These are phyloP conservation scores for Oophaga sylvatica DNA, from an alignment of 2,797 vertebrate species.

Conservation along the genomic window DNA sequence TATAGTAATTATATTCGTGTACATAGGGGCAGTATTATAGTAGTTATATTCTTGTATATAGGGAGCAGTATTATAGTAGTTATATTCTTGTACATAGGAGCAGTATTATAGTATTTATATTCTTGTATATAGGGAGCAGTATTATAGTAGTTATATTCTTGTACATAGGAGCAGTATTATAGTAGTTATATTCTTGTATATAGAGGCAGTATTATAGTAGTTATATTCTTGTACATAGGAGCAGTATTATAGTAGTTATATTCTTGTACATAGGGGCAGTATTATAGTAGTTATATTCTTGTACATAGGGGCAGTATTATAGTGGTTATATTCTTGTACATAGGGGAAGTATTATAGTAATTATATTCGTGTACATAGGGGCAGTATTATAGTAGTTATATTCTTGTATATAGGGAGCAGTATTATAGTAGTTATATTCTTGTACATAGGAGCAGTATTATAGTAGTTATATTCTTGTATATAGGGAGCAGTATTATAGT, in stretches of 20 bases:
- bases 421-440: slow-evolving; percentile 19
- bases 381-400: slow-evolving; percentile 14
- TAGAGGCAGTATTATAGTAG: slow-evolving; percentile 27
- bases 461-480: no score
- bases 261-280: no score
- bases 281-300: slow-evolving; percentile 19
- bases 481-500: slow-evolving; percentile 27
- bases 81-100: background rate
- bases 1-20: slow-evolving; percentile 10
- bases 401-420: no score
- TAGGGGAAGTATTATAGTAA: slow-evolving; percentile 24
- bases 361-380: background rate
- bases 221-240: background rate
- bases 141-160: slow-evolving; percentile 19
- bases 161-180: slow-evolving; percentile 3
- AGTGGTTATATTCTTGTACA: no score
- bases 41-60: no score
- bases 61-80: slow-evolving; percentile 24
- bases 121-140: no score
- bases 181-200: no score
- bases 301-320: slow-evolving; percentile 5
- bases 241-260: slow-evolving; percentile 14
- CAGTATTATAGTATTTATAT: slow-evolving; percentile 17
- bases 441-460: slow-evolving; percentile 3
- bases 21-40: slow-evolving; percentile 8